phyloP scores from a whole-genome alignment of 2,797 vertebrate genomes.

The Acanthurus leucopareius region DNA sequence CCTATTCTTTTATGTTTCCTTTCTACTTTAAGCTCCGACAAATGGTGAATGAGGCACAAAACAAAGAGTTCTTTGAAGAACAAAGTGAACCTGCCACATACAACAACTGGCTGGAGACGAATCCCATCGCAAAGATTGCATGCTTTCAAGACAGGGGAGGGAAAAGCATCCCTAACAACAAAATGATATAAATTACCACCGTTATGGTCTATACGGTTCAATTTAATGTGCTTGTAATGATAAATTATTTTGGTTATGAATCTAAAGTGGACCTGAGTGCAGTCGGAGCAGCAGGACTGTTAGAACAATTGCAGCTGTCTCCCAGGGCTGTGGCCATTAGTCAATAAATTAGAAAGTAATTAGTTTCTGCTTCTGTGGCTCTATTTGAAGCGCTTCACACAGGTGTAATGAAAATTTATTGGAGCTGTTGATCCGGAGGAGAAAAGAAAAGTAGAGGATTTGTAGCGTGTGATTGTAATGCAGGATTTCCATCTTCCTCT shows the following conservation, averaged over 20 bases:
- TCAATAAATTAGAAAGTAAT: constrained; percentile 92
- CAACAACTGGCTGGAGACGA: constrained; percentile 63
- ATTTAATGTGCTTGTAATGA: constrained; percentile 91
- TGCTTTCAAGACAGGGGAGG: constrained; percentile 73
- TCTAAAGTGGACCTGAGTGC: constrained; percentile 86
- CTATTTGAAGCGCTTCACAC: constrained; percentile 88
- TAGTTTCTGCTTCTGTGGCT: constrained; percentile 90
- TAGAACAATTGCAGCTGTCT: constrained; percentile 89
- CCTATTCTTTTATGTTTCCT: constrained; percentile 35
- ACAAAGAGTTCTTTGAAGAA: constrained; percentile 80
- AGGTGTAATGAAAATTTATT: constrained; percentile 90
- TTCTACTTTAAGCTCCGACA: constrained; percentile 67
- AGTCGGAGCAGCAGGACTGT: constrained; percentile 83
- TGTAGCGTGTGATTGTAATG: constrained; percentile 79
- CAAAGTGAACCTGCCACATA: constrained; percentile 78
- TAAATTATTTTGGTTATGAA: constrained; percentile 89
- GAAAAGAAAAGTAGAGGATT: constrained; percentile 83
- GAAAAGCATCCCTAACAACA: constrained; percentile 78
- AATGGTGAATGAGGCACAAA: constrained; percentile 69
- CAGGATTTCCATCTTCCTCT: constrained; percentile 74
- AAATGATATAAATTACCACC: constrained; percentile 87
- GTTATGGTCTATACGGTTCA: constrained; percentile 89
- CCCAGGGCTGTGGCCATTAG: constrained; percentile 88
- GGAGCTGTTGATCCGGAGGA: constrained; percentile 85
- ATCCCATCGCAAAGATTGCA: constrained; percentile 61